phyloP scores from a whole-genome alignment of 2,113 vertebrate species.

The Cryptomyrus ogoouensis region DNA sequence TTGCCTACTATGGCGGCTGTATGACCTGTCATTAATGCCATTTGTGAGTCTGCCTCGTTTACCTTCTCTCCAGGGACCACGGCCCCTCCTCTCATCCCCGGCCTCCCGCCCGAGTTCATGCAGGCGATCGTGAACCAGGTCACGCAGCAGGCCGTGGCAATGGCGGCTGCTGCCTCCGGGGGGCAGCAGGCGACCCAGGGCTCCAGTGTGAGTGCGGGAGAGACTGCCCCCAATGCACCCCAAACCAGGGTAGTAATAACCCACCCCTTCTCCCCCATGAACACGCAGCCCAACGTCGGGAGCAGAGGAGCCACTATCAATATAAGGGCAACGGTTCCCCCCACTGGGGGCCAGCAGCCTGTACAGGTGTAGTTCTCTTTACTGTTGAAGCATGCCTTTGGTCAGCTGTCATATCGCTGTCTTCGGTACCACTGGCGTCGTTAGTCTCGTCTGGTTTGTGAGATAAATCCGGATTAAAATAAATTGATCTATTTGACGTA shows the following conservation, averaged over 20 bases:
- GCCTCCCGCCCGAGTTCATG: conserved; percentile 82
- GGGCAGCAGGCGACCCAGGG: conserved; percentile 35
- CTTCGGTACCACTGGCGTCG: background rate
- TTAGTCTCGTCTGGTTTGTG: background rate
- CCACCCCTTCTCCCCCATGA: conserved; percentile 60
- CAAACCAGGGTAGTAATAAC: conserved; percentile 80
- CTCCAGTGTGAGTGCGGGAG: conserved; percentile 49
- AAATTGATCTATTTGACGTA: background rate
- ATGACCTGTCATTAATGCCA: background rate
- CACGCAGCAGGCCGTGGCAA: conserved; percentile 74
- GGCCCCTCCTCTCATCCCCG: conserved; percentile 64
- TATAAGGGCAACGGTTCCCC: conserved; percentile 49
- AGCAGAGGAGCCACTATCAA: conserved; percentile 64
- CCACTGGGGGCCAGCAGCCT: conserved; percentile 57
- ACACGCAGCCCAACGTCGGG: conserved; percentile 50
- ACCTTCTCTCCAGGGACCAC: conserved; percentile 46
- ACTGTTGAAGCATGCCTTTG: background rate
- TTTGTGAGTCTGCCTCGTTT: background rate
- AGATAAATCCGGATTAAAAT: background rate
- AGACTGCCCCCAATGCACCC: conserved; percentile 41
- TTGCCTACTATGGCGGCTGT: background rate
- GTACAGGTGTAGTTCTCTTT: conserved; percentile 47
- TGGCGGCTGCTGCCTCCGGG: conserved; percentile 67
- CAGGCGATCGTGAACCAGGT: conserved; percentile 84
- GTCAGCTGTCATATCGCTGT: background rate